Percentiles rank a stretch among this genome's conserved stretches.
Evolutionary conservation across 2,888 invertebrate genomes (phyloP).

Genomic region (Linnaemya tessellans): DNA sequence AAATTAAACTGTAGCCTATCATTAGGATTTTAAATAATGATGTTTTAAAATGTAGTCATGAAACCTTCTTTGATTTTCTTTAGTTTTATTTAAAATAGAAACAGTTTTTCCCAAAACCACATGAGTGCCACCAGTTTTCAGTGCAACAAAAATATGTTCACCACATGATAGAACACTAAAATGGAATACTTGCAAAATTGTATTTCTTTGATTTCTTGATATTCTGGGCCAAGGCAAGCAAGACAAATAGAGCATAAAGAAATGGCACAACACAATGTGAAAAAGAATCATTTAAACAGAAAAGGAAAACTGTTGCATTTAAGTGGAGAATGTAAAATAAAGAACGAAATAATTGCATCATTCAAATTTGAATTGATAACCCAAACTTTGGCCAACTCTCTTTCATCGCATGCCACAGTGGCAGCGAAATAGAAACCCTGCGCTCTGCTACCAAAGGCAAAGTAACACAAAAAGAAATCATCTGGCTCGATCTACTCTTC

Average conservation of each 20-base stretch:
- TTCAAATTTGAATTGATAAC: conserved; percentile 68
- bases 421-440: background rate
- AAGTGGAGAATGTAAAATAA: conserved; percentile 2
- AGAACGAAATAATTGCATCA: conserved; percentile 55
- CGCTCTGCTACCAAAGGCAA: background rate
- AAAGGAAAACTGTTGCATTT: conserved; percentile 57
- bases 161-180: conserved; percentile 3
- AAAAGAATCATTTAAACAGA: background rate
- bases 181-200: conserved; percentile 4
- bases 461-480: background rate
- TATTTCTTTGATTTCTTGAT: background rate
- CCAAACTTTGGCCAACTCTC: conserved; percentile 59
- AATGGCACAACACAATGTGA: background rate
- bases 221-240: conserved; percentile 37
- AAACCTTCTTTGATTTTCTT: background rate
- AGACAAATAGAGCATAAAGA: conserved; percentile 23
- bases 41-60: no score
- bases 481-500: background rate
- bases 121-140: background rate
- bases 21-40: no score
- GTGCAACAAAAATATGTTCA: background rate
- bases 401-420: conserved; percentile 34
- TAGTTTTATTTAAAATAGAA: background rate
- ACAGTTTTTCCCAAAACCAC: background rate
- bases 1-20: no score